These are phyloP conservation scores for Phytoseiulus persimilis DNA, from an alignment of 2,888 invertebrate genomes.

Conservation along the genomic window DNA sequence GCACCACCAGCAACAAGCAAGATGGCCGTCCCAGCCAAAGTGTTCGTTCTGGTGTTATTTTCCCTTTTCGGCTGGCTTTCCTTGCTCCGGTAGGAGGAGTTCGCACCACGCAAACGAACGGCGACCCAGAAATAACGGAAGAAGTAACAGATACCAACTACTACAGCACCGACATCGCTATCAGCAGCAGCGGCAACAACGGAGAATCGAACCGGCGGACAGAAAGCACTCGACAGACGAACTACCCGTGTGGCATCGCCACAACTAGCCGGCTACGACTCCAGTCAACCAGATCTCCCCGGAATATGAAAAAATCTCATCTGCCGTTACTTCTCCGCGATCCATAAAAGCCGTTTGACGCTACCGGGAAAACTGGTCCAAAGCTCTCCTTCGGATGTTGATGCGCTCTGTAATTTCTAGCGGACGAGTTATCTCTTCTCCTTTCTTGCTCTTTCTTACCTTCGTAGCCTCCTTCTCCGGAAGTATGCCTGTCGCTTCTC, in stretches of 20 bases:
- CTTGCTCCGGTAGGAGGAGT: not conserved
- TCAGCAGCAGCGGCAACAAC: slow-evolving; percentile 20
- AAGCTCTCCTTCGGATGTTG: not conserved
- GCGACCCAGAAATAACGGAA: slow-evolving; percentile 7
- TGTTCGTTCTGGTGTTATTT: not conserved
- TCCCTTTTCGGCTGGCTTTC: not conserved
- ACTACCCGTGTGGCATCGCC: not conserved
- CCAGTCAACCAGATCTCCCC: not conserved
- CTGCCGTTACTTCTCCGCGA: not conserved
- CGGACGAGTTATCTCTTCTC: not conserved
- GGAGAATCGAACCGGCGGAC: not conserved
- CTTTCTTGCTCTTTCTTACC: not conserved
- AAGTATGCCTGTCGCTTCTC: not conserved
- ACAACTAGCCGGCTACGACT: not conserved
- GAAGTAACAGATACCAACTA: not conserved
- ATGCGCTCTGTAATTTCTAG: not conserved
- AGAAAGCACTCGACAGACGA: not conserved
- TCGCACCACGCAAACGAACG: not conserved
- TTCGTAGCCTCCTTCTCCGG: not conserved
- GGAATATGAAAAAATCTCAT: not conserved
- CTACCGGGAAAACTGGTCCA: not conserved
- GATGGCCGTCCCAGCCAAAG: not conserved
- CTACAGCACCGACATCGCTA: not conserved
- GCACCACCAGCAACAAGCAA: not conserved
- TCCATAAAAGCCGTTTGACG: not conserved